These are phyloP conservation scores for Pseudorectes ferrugineus DNA, from an alignment of 2,113 vertebrate species.

Conservation along the genomic window DNA sequence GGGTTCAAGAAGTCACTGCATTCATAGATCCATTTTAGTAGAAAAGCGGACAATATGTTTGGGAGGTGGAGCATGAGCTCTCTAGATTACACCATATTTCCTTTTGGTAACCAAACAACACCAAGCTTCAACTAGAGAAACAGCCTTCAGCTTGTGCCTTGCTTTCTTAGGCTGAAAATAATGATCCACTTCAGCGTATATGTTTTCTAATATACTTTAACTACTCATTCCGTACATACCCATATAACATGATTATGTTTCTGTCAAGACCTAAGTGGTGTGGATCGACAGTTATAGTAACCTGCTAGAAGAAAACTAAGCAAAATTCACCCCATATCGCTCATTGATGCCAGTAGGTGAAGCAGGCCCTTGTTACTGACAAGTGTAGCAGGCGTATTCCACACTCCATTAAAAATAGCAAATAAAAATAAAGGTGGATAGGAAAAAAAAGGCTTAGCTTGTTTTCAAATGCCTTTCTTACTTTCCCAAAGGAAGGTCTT, in stretches of 20 bases:
- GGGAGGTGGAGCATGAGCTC: not conserved
- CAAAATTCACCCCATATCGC: not conserved
- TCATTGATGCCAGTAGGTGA: not conserved
- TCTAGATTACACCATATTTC: not conserved
- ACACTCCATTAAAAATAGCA: not conserved
- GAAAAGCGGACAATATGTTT: not conserved
- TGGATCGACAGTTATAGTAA: not conserved
- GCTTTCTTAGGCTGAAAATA: not conserved
- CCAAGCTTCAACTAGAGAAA: not conserved
- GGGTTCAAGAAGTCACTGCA: conserved; percentile 27
- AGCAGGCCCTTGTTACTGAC: not conserved
- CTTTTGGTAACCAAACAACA: conserved; percentile 7
- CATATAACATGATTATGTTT: conserved; percentile 49
- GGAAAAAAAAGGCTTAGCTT: not conserved
- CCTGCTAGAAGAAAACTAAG: not conserved
- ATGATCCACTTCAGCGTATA: not conserved
- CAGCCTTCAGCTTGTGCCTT: not conserved
- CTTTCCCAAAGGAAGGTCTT: not conserved
- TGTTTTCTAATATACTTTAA: conserved; percentile 47
- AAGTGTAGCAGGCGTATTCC: not conserved
- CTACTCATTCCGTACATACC: not conserved
- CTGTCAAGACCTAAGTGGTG: conserved; percentile 37
- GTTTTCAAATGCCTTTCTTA: not conserved
- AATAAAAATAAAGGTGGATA: not conserved
- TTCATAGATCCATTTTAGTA: not conserved